A percentile compares a stretch with the other conserved stretches of the same genome.
Conservation (phyloP, 2,797 vertebrate species). For the Leptodactylus fallax region DNA sequence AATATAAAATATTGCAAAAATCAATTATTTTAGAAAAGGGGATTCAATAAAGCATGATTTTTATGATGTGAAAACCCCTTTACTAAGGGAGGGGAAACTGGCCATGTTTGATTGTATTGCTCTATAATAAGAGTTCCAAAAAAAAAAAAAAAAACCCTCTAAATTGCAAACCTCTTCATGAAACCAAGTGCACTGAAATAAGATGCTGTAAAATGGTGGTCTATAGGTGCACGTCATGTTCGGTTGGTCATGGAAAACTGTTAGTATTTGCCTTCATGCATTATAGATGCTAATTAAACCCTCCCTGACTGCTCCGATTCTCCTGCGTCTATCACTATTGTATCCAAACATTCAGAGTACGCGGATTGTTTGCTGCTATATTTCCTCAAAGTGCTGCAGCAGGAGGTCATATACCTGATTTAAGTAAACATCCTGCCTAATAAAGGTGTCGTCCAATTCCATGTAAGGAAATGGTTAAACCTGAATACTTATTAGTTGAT, state of each 20-base stretch:
- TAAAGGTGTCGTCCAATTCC: neutral
- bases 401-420: slow-evolving; percentile 25
- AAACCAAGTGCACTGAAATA: neutral
- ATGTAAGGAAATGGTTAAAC: neutral
- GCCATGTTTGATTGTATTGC: too few relatives aligned
- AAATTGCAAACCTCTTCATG: too few relatives aligned
- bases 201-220: neutral
- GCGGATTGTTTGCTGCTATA: slow-evolving; percentile 4
- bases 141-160: too few relatives aligned
- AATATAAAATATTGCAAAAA: too few relatives aligned
- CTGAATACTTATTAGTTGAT: neutral
- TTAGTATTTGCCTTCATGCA: slow-evolving; percentile 29
- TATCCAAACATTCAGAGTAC: slow-evolving; percentile 31
- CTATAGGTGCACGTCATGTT: neutral
- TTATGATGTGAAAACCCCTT: too few relatives aligned
- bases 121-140: too few relatives aligned
- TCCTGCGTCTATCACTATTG: neutral
- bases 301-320: neutral
- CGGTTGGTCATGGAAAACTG: neutral
- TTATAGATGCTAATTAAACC: slow-evolving; percentile 37
- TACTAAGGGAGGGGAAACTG: too few relatives aligned
- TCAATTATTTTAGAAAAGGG: too few relatives aligned
- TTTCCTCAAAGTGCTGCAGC: slow-evolving; percentile 18
- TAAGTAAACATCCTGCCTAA: neutral
- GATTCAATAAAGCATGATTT: too few relatives aligned